A percentile compares a stretch with the other conserved stretches of the same genome.
These are phyloP conservation scores for Diplazon laetatorius DNA, from an alignment of 2,888 invertebrate genomes.

Conservation along the genomic window DNA sequence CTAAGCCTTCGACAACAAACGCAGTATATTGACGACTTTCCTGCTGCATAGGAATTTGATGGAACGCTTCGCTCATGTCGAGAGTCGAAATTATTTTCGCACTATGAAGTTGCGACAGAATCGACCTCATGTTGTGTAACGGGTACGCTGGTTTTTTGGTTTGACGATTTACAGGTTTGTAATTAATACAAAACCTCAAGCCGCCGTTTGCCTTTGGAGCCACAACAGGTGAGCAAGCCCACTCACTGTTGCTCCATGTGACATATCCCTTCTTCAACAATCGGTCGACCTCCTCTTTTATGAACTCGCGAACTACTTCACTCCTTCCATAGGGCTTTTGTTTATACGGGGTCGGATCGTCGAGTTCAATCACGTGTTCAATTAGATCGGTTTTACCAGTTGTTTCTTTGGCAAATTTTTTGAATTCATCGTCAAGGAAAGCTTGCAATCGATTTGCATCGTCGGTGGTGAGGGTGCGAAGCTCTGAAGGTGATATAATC, in stretches of 20 bases:
- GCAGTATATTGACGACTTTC: constrained; percentile 23
- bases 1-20: constrained; percentile 54
- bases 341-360: constrained; percentile 33
- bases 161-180: constrained; percentile 47
- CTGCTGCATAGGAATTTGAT: constrained; percentile 56
- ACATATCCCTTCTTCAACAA: constrained; percentile 36
- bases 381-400: constrained; percentile 51
- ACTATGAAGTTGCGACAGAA: constrained; percentile 50
- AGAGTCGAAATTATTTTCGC: constrained; percentile 5
- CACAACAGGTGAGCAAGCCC: constrained; percentile 52
- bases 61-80: constrained; percentile 50
- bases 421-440: constrained; percentile 50
- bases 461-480: constrained; percentile 32
- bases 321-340: constrained; percentile 53
- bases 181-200: constrained; percentile 54
- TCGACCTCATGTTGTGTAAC: constrained; percentile 54
- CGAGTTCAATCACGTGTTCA: constrained; percentile 45
- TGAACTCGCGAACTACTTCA: constrained; percentile 30
- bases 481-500: constrained; percentile 9
- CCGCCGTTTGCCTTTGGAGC: constrained; percentile 38
- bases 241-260: constrained; percentile 49
- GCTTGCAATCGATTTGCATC: constrained; percentile 32
- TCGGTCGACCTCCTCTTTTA: constrained; percentile 38
- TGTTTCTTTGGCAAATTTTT: constrained; percentile 5
- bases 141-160: constrained; percentile 55